Evolutionary conservation across 2,888 invertebrate genomes (phyloP), one percentile per base, ranked within the genome.

Genomic region (Sarcophaga caerulescens): DNA sequence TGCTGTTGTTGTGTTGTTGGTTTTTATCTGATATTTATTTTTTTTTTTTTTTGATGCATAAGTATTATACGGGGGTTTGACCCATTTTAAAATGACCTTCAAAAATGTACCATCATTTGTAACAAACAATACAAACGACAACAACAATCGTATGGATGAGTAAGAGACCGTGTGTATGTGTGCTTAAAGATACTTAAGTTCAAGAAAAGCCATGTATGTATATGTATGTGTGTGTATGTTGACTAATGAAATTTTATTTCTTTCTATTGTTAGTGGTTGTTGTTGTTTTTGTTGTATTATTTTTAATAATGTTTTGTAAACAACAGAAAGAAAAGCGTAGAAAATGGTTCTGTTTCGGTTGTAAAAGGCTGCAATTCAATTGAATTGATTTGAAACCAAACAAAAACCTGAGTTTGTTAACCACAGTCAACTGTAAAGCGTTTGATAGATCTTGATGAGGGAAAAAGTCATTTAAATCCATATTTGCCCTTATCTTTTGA

Each of bases 21-120:
- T 6, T 11, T 4, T 47, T 47, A 14, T 47, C 8, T 14, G 11
- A 14, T n/a, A n/a, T n/a, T n/a, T n/a, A n/a, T n/a, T n/a, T n/a
- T 14, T 47, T 14, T 14, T 52, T 52, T 4, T 52, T 3, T 12
- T 52, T 4, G 2, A 10, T 35, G 8, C 35, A 35, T 35, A 35
- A 35, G 35, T 2, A 35, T 8, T 35, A 35, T 35, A 35, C 35
- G 35, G 8, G 10, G 11, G 19, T 17, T 68, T 65, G 69, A 65
- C 69, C 70, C 25, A 76, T 70, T 81, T 81, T 25, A 0, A 63
- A 75, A 68, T 81, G 81, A 70, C 70, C 75, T 76, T 81, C 69
- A 81, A 21, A 81, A 81, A 52, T 52, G 21, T 52, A 17, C 12
- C 52, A 52, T 52, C 52, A 52, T 35, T 35, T 35, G 35, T 35